Conservation (phyloP, 2,797 vertebrate species). For the Pipistrellus kuhlii region DNA sequence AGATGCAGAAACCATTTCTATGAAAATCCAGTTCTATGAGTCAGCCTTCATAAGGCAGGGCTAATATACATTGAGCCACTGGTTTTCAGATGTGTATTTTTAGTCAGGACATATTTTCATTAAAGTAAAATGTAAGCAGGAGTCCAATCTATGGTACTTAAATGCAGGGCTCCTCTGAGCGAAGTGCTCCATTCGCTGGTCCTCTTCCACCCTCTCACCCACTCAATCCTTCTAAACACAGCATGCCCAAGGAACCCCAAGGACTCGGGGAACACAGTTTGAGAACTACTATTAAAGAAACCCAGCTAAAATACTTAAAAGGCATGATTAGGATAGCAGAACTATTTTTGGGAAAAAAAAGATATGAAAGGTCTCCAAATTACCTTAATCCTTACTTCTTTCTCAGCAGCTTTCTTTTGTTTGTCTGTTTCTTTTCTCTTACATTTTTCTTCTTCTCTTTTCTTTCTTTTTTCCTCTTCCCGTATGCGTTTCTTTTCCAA, state of each 20-base stretch:
- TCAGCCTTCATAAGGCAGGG: background rate
- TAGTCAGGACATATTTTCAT: background rate
- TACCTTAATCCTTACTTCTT: conserved; percentile 97
- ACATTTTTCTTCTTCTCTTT: conserved; percentile 95
- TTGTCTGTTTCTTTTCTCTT: conserved; percentile 96
- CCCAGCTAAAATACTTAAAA: background rate
- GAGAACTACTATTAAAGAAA: background rate
- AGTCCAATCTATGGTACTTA: no score
- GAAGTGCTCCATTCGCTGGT: no score
- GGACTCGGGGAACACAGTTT: background rate
- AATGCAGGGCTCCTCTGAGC: background rate
- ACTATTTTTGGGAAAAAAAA: background rate
- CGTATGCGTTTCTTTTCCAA: conserved; percentile 96
- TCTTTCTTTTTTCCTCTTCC: conserved; percentile 97
- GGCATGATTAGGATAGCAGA: background rate
- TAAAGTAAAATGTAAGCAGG: background rate
- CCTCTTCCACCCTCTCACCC: no score
- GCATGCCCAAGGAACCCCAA: background rate
- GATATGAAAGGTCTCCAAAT: background rate
- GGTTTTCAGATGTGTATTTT: background rate
- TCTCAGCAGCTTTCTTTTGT: conserved; percentile 94
- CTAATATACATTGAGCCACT: background rate
- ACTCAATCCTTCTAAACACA: background rate
- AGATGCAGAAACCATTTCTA: background rate
- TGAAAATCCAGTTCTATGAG: background rate